Base-by-base conservation (phyloP, 2,113 vertebrate genomes). In the Camelus bactrianus region DNA sequence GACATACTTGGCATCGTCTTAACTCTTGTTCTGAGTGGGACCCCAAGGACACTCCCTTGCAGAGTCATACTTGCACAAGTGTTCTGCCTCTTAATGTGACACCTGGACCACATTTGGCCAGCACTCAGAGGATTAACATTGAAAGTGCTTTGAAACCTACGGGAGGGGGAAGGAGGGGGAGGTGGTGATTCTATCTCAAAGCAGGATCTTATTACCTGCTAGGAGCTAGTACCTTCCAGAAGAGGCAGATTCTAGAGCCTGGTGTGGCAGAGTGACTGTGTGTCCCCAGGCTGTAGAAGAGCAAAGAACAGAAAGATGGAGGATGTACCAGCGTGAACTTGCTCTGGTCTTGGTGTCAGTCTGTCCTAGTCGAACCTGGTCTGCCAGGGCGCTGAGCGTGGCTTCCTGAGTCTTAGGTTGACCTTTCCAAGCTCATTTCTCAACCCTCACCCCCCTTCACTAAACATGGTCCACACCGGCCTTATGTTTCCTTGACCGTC, bases 141-240 rank as follows among this genome's bases (percentile, higher is more conserved):
- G 42, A 82, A 79, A 89, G 77, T 86, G 79, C 20, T 92, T 82
- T 89, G 83, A 95, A 95, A 86, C 48, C 14, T 56, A 50, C 89
- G 60, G 46, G 70, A 38, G 38, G 60, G 11, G 6, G 38, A 12
- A 32, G 2, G 8, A 1, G 2, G 5, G 26, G 30, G 38, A 42
- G 38, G 38, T 42, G 65, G 32, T 6, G 30, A 5, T n/a, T 93
- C 26, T 91, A 0, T 73, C 20, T 58, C 60, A 80, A 4, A 28
- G n/a, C 65, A 35, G n/a, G 62, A 56, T 91, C 60, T 54, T 77
- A 69, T 28, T 85, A 65, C 73, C 32, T 87, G 91, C 54, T 46
- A n/a, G 32, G 58, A 89, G 32, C 32, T 69, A 26, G 15, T 56
- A 67, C 60, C 22, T 92, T 82, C 24, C 48, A 91, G 58, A 92